Base-by-base conservation (phyloP, 2,888 invertebrate species). In the Ganaspis brasiliensis region DNA sequence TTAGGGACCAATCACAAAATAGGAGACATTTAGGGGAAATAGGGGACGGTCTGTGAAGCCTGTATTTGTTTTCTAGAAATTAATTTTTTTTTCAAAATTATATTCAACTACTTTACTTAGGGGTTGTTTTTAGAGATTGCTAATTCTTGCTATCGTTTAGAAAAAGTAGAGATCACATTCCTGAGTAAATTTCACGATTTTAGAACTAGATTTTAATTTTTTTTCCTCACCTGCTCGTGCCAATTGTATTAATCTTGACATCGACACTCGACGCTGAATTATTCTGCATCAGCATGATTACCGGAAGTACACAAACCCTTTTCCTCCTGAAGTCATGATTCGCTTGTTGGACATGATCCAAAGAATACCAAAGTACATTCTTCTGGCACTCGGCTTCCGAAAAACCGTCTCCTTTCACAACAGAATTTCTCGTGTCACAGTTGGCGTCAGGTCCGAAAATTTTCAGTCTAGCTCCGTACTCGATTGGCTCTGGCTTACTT, bases 281-380 rank as follows among this genome's bases (percentile, higher is more conserved):
- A 89, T 95, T 96, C 77, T 95, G 95, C 81, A 96, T 90, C 79
- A 94, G 93, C 82, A 96, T 92, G 75, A 93, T 93, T 2, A 96
- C 94, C 24, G 95, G 95, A 80, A 96, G 93, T 80, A 95, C 90
- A 87, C 96, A 96, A 77, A 96, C 87, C 84, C 93, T 93, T 76
- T 91, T 93, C 77, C 90, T 90, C 49, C 91, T 89, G 87, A 96
- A 96, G 88, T 95, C 92, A 89, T 96, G 96, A 74, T 92, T 92
- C n/a, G 91, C 86, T 59, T 90, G 82, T 37, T 85, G 84, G 9
- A 82, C 76, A 35, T 91, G 89, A 63, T 80, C 81, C 52, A 91
- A 77, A 37, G 85, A 85, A 75, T 87, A 91, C 12, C 89, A 87
- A 37, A 90, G 76, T 14, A 89, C 63, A 78, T 88, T 89, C 73